Evolutionary conservation across 2,888 invertebrate species (phyloP).

Genomic region (Spodoptera exigua): DNA sequence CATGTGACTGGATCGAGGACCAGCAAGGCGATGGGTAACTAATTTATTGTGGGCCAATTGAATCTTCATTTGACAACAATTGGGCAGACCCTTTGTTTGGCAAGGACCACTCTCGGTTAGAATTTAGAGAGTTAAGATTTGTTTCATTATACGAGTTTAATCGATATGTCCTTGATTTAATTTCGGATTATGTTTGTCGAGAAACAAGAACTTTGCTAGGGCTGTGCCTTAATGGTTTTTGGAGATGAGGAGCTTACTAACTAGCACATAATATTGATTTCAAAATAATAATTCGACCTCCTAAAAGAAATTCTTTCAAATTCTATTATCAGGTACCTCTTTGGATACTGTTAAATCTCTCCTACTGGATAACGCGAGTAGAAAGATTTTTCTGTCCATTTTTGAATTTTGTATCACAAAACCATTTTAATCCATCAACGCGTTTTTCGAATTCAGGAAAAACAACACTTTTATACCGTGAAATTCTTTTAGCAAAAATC

Average conservation of each 20-base stretch:
- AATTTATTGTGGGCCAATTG: conserved; percentile 83
- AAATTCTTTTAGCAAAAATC: conserved; percentile 59
- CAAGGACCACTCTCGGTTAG: conserved; percentile 57
- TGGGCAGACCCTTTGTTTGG: conserved; percentile 78
- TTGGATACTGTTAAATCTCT: too few relatives aligned
- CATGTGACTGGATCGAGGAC: conserved; percentile 79
- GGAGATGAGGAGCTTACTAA: conserved; percentile 2
- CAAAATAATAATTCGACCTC: neutral
- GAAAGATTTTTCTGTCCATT: conserved; percentile 3
- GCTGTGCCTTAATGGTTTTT: conserved; percentile 13
- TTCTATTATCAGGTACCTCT: too few relatives aligned
- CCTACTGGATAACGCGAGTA: neutral
- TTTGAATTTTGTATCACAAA: conserved; percentile 26
- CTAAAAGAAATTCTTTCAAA: neutral
- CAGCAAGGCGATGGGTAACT: conserved; percentile 64
- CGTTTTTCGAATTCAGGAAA: conserved; percentile 37
- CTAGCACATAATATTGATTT: neutral
- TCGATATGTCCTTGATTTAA: conserved; percentile 48
- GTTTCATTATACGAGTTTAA: conserved; percentile 61
- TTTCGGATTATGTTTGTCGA: conserved; percentile 40
- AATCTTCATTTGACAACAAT: conserved; percentile 88
- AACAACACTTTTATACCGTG: conserved; percentile 37
- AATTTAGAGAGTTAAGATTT: conserved; percentile 68
- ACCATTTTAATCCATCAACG: conserved; percentile 48
- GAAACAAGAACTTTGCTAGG: conserved; percentile 29